Evolutionary conservation across 1,140 invertebrate genomes (phyloP).

Genomic region (Laodelphax striatellus): DNA sequence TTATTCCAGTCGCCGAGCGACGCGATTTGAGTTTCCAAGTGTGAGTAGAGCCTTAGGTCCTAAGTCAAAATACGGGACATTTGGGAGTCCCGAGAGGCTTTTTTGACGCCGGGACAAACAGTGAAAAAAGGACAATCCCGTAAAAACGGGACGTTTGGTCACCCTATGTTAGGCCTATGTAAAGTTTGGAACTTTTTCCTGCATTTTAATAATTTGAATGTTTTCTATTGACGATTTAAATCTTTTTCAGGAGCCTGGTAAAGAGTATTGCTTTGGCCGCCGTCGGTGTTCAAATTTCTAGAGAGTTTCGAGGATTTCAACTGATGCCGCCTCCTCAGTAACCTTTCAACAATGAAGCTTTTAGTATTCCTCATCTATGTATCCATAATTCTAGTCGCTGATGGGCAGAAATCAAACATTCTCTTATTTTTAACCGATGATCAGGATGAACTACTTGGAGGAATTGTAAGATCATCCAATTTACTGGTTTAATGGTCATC

Average conservation of each 20-base stretch:
- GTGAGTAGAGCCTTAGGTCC: too few relatives aligned
- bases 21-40: too few relatives aligned
- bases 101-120: too few relatives aligned
- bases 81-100: too few relatives aligned
- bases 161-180: too few relatives aligned
- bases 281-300: background rate
- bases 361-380: background rate
- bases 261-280: background rate
- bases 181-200: too few relatives aligned
- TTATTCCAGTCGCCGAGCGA: too few relatives aligned
- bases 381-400: background rate
- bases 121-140: too few relatives aligned
- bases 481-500: conserved; percentile 15
- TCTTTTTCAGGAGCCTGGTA: background rate
- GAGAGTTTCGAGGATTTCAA: background rate
- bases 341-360: background rate
- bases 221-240: too few relatives aligned
- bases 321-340: background rate
- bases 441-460: conserved; percentile 65
- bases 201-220: too few relatives aligned
- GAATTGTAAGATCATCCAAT: conserved; percentile 47
- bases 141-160: too few relatives aligned
- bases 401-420: conserved; percentile 48
- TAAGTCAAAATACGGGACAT: too few relatives aligned
- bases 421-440: conserved; percentile 75